Evolutionary conservation across 2,113 vertebrate species (phyloP), one percentile per base, ranked within the genome.

Genomic region (Lontra canadensis): DNA sequence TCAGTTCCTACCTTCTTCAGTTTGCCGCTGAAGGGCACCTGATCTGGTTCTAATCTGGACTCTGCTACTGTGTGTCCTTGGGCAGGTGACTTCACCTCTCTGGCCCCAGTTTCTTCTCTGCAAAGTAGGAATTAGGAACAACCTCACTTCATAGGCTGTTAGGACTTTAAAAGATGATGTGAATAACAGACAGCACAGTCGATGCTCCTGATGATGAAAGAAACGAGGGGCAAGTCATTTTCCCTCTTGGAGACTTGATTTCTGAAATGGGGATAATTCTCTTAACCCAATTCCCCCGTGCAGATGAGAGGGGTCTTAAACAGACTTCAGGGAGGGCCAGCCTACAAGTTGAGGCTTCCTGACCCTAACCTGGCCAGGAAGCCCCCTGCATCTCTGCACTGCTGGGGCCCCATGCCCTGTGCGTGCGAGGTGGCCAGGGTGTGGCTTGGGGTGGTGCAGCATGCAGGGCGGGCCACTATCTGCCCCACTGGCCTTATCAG

Each of bases 401-500:
- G 52, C 74, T 94, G 29, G 36, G 52, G 61, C 23, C 7, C 74
- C 26, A 21, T 44, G 49, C 4, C 0, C 20, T n/a, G 39, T 97
- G 88, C 36, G 7, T 89, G 90, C 29, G 0, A 96, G 82, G 81
- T 31, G 12, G 52, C 73, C 10, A 61, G 47, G 96, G 96, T 96
- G 96, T 69, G 92, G 65, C 73, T 87, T 76, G 78, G 82, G 44
- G 71, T 0, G 0, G 49, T 4, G 25, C 36, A 26, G 39, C 0
- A 1, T 1, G 2, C 12, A 25, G 78, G 94, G 91, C 4, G 36
- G 84, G 90, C 31, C 17, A n/a, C 94, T 96, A 90, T 98, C 95
- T 92, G 44, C 92, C 25, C 57, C 52, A 29, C 79, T 2, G 13
- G 57, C 36, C 76, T 98, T 98, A 98, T 98, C 97, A 96, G 96